Percentiles rank a stretch among this genome's conserved stretches.
These are phyloP conservation scores for Adela reaumurella DNA, from an alignment of 2,888 invertebrate genomes.

Conservation along the genomic window DNA sequence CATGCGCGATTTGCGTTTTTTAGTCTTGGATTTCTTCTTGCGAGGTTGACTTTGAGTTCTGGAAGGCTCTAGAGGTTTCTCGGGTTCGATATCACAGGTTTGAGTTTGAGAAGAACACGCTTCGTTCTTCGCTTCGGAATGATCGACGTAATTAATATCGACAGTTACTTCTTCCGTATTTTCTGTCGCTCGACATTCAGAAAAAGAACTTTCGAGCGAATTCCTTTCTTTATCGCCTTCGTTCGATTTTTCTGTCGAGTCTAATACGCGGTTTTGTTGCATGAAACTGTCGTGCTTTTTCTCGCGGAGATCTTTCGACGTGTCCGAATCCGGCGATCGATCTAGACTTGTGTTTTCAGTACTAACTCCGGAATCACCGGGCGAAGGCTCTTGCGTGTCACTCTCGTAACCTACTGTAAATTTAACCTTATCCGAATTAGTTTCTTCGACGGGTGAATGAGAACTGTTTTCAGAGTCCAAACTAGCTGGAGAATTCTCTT, in stretches of 20 bases:
- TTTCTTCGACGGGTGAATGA: slow-evolving; percentile 29
- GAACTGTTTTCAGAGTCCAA: too few species aligned
- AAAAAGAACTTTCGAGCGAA: slow-evolving; percentile 35
- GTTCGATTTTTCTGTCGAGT: slow-evolving; percentile 24
- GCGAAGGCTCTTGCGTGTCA: slow-evolving; percentile 34
- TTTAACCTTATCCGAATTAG: slow-evolving; percentile 31
- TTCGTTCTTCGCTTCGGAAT: slow-evolving; percentile 30
- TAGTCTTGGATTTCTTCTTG: slow-evolving; percentile 21
- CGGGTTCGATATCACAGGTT: not conserved
- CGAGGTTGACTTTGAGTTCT: not conserved
- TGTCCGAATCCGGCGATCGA: slow-evolving; percentile 59
- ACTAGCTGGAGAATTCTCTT: slow-evolving; percentile 13
- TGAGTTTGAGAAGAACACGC: slow-evolving; percentile 29
- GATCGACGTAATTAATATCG: slow-evolving; percentile 37
- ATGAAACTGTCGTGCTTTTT: slow-evolving; percentile 27
- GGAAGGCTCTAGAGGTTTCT: not conserved
- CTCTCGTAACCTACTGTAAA: slow-evolving; percentile 50
- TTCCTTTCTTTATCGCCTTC: slow-evolving; percentile 19
- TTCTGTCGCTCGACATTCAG: slow-evolving; percentile 14
- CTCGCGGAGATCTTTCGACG: slow-evolving; percentile 27
- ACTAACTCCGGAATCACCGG: slow-evolving; percentile 65
- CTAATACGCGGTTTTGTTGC: slow-evolving; percentile 43
- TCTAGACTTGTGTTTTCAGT: slow-evolving; percentile 71
- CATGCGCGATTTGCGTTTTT: slow-evolving; percentile 33
- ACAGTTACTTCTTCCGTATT: slow-evolving; percentile 20